phyloP scores from a whole-genome alignment of 92 coral and sea anemone species.

The Porites lobata region DNA sequence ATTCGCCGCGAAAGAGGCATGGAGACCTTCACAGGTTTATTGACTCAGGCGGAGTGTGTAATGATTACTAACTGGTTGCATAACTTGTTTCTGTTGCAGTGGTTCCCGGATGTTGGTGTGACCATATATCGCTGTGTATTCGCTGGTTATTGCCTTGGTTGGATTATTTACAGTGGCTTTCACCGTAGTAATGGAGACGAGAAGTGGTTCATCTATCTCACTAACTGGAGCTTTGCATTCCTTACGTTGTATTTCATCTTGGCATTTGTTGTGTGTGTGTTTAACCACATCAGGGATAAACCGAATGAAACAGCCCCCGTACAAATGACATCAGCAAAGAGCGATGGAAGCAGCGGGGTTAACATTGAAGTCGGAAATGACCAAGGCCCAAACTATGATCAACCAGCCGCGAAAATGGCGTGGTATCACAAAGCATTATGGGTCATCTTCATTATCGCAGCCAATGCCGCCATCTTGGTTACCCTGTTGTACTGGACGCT shows the following conservation, averaged over 20 bases:
- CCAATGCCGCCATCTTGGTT: conserved; percentile 65
- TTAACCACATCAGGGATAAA: conserved; percentile 37
- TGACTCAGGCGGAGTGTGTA: no score
- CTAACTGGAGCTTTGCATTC: conserved; percentile 89
- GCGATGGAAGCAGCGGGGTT: not conserved
- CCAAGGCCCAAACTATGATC: conserved; percentile 18
- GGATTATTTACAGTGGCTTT: conserved; percentile 90
- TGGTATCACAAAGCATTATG: conserved; percentile 93
- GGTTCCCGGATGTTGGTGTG: conserved; percentile 66
- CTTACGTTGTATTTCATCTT: conserved; percentile 75
- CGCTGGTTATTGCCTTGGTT: conserved; percentile 81
- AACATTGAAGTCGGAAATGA: conserved; percentile 31
- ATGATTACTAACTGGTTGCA: no score
- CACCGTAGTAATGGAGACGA: conserved; percentile 69
- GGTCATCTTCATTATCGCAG: conserved; percentile 78
- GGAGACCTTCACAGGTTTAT: no score
- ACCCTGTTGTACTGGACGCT: conserved; percentile 85
- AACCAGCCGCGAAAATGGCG: conserved; percentile 22
- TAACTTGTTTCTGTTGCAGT: conserved; percentile 40
- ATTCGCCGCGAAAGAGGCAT: no score
- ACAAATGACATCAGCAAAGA: conserved; percentile 1
- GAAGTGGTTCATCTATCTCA: conserved; percentile 93
- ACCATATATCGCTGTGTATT: conserved; percentile 73
- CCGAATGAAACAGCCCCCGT: conserved; percentile 16
- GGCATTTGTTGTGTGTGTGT: conserved; percentile 65